Base-by-base conservation (phyloP, 2,888 invertebrate species). In the Xestia sexstrigata region DNA sequence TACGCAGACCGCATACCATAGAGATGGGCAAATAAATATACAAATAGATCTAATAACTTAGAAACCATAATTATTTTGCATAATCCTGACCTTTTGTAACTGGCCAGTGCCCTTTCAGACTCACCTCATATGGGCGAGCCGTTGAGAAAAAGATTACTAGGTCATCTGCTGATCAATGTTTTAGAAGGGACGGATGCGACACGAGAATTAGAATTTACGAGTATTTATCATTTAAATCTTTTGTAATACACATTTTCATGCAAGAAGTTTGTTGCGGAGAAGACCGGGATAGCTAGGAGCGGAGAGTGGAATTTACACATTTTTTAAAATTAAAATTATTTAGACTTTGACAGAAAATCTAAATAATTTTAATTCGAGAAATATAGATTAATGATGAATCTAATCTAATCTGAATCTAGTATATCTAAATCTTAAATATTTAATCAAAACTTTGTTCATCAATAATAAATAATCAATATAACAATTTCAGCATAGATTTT, bases 51-150 rank as follows among this genome's bases (percentile, higher is more conserved):
- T 75, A 80, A 78, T 87, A 80, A 81, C 65, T 83, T 68, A 39
- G 58, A 70, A 78, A 74, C 72, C 74, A 68, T 79, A 84, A 74
- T 49, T 42, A 55, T 70, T 84, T 89, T 87, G 85, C 86, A 81
- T 82, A 86, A 84, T 60, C 11, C 67, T 86, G 85, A 89, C 88
- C 88, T 90, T 89, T 86, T 0, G 20, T 45, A 26, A 62, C 42
- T 88, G 90, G 87, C 77, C 91, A 85, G 71, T 89, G 87, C 89
- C 89, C 91, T 92, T 90, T 90, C 11, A 78, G 70, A 55, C 67
- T 74, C 78, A 78, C 79, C 80, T 76, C 81, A 78, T 78, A 83
- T 84, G 83, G 76, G 78, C 65, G 77, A 79, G 80, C 55, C 83
- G 58, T 79, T 75, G 69, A 70, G 68, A 84, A 84, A 79, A 79